Conservation (phyloP, 2,797 vertebrate species). For the Potorous gilbertii region DNA sequence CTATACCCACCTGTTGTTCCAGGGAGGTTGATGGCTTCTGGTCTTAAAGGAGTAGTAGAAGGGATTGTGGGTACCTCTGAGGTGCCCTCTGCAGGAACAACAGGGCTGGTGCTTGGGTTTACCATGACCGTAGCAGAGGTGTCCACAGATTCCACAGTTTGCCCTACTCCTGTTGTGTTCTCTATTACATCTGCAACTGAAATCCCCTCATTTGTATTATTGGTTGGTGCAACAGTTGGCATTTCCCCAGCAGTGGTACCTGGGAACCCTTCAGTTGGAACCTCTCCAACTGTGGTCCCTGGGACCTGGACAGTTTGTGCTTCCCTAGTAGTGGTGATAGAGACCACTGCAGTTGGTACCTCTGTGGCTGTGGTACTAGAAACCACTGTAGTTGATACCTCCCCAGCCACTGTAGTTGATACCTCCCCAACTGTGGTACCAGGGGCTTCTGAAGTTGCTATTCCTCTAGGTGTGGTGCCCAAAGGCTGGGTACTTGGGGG, state of each 20-base stretch:
- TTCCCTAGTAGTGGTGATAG: conserved; percentile 65
- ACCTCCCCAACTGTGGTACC: conserved; percentile 68
- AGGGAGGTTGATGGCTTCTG: conserved; percentile 9
- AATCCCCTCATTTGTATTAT: conserved; percentile 6
- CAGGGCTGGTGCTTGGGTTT: conserved; percentile 31
- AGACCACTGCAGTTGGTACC: conserved; percentile 56
- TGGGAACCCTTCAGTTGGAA: neutral
- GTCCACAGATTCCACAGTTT: conserved; percentile 24
- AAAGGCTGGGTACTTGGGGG: neutral
- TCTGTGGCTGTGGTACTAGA: conserved; percentile 70
- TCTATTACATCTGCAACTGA: neutral
- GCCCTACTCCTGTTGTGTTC: neutral
- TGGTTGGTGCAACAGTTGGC: neutral
- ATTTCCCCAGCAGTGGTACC: conserved; percentile 10
- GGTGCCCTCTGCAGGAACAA: conserved; percentile 33
- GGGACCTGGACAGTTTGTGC: conserved; percentile 25
- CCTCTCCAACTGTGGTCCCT: conserved; percentile 58
- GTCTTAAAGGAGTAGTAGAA: conserved; percentile 38
- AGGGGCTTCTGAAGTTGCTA: conserved; percentile 69
- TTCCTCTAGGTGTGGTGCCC: conserved; percentile 51
- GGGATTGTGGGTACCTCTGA: conserved; percentile 18
- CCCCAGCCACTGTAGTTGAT: conserved; percentile 54
- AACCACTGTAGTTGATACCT: conserved; percentile 51
- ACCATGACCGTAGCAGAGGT: conserved; percentile 32
- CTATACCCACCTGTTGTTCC: conserved; percentile 44